These are phyloP conservation scores for Eilema griseolum DNA, from an alignment of 2,888 invertebrate species.

Conservation along the genomic window DNA sequence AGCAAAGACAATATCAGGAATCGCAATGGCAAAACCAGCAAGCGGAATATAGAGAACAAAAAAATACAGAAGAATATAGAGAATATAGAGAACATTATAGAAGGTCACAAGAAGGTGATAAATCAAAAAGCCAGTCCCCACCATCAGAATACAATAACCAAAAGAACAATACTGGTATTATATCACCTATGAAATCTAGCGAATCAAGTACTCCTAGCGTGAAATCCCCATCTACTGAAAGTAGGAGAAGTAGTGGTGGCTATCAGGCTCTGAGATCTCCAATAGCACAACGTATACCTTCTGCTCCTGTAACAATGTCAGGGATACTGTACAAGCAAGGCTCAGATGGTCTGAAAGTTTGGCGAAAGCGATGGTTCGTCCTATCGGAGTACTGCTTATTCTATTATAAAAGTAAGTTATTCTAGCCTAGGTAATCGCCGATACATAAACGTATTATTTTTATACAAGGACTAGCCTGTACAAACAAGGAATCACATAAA, in stretches of 20 bases:
- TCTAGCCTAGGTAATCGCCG: not conserved
- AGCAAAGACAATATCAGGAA: constrained; percentile 76
- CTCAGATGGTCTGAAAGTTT: constrained; percentile 96
- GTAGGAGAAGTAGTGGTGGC: constrained; percentile 82
- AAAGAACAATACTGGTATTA: constrained; percentile 65
- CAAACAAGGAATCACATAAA: not conserved
- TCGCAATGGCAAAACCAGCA: constrained; percentile 78
- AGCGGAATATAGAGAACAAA: constrained; percentile 71
- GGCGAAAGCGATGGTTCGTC: constrained; percentile 98
- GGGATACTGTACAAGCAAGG: constrained; percentile 98
- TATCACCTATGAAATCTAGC: constrained; percentile 83
- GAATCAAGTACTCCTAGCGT: constrained; percentile 81
- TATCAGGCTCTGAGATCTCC: constrained; percentile 92
- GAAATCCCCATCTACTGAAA: constrained; percentile 83
- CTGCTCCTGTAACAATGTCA: constrained; percentile 94
- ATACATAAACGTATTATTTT: not conserved
- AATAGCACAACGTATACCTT: constrained; percentile 93
- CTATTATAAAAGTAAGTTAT: constrained; percentile 94
- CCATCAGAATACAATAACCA: constrained; percentile 72
- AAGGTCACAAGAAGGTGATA: constrained; percentile 69
- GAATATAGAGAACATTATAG: constrained; percentile 74
- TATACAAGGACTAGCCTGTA: not conserved
- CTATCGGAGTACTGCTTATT: constrained; percentile 97
- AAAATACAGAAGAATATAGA: too few species aligned
- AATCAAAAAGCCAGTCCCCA: constrained; percentile 72